Evolutionary conservation across 1,140 invertebrate genomes (phyloP), one percentile per base, ranked within the genome.

Genomic region (Bombus ignitus): DNA sequence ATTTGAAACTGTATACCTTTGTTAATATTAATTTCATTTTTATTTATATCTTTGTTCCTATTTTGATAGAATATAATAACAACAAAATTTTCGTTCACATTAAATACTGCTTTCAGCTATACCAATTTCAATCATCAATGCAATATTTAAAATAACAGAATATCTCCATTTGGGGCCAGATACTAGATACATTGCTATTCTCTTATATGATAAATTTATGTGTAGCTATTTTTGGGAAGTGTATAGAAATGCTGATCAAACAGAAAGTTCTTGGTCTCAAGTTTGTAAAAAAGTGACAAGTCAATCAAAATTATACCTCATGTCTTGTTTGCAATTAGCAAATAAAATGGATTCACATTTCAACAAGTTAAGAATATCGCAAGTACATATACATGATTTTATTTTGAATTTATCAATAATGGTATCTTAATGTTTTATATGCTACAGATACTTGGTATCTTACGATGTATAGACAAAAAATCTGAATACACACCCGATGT

Each of bases 141-240:
- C 86, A 28, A 89, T 94, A 72, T 94, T 93, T 83, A 59, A 83
- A 15, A 89, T 95, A 84, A 83, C 88, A 9, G 59, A 92, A 32
- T 44, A 90, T n/a, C 90, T 94, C 28, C 73, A 87, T 28, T 42
- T 94, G 25, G 79, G 81, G 1, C 76, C 90, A 10, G 82, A 92
- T 28, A 90, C 92, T 12, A 94, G 90, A 75, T 94, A 94, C 72
- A 66, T 94, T 44, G 89, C 94, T 5, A 82, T 95, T 10, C 91
- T 94, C 70, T 87, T 95, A 25, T 94, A 93, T 28, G 94, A 95
- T 42, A 92, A 87, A 79, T 93, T 92, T 72, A 91, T 94, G 81
- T 91, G 85, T 44, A 92, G 88, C 39, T 68, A 90, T 22, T 94
- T 93, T 74, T 92, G 88, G 88, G 86, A 94, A 81, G 22, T 92